These are phyloP conservation scores for Psettodes erumei DNA, from an alignment of 2,113 vertebrate species.

Conservation along the genomic window DNA sequence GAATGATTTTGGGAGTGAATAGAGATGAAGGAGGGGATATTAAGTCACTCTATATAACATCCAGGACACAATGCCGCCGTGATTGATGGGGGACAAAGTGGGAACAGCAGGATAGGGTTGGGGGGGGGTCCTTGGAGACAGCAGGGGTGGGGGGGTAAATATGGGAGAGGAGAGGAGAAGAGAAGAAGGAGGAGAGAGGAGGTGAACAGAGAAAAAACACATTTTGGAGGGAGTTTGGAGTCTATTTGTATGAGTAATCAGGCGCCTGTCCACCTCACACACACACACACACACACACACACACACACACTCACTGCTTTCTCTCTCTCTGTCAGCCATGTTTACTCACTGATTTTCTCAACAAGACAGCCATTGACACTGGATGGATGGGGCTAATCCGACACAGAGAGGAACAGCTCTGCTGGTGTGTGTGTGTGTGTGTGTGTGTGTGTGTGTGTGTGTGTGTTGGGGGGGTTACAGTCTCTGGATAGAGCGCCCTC, in stretches of 20 bases:
- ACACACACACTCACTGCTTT: neutral
- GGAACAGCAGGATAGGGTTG: slow-evolving; percentile 94
- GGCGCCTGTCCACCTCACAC: slow-evolving; percentile 76
- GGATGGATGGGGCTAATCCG: slow-evolving; percentile 99
- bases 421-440: too few species aligned
- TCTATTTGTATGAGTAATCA: slow-evolving; percentile 99
- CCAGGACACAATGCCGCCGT: slow-evolving; percentile 95
- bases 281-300: slow-evolving; percentile 36
- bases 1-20: slow-evolving; percentile 96
- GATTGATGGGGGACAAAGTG: slow-evolving; percentile 99
- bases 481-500: slow-evolving; percentile 91
- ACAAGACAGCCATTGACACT: slow-evolving; percentile 99
- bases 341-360: slow-evolving; percentile 99
- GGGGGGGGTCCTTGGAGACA: slow-evolving; percentile 88
- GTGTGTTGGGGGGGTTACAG: too few species aligned
- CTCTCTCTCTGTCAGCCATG: slow-evolving; percentile 87
- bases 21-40: slow-evolving; percentile 99
- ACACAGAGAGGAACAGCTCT: slow-evolving; percentile 94
- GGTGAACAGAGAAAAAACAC: slow-evolving; percentile 83
- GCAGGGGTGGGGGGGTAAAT: slow-evolving; percentile 88
- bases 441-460: too few species aligned
- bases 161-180: slow-evolving; percentile 42
- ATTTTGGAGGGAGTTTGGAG: slow-evolving; percentile 93
- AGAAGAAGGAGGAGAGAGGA: slow-evolving; percentile 39
- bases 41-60: slow-evolving; percentile 99